phyloP scores from a whole-genome alignment of 2,888 invertebrate genomes.

The Pandemis heparana region DNA sequence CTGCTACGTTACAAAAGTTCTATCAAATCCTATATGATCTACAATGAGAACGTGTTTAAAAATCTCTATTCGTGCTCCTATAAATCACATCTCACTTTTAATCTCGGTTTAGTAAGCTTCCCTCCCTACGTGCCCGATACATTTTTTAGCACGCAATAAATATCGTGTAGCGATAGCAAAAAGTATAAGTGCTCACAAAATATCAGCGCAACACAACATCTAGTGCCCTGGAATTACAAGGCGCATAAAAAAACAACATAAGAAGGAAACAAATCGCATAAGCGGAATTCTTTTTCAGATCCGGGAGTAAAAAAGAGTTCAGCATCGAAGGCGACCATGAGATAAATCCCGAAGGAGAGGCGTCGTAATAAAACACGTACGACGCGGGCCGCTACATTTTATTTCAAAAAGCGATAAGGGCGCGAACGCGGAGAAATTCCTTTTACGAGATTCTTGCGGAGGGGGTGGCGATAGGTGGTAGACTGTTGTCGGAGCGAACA shows the following conservation, averaged over 20 bases:
- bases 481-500: conserved; percentile 53
- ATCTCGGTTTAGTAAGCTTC: conserved; percentile 9
- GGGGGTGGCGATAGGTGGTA: conserved; percentile 55
- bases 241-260: conserved; percentile 56
- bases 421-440: conserved; percentile 74
- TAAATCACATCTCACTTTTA: conserved; percentile 23
- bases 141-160: conserved; percentile 38
- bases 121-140: conserved; percentile 8
- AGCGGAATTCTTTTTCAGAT: conserved; percentile 69
- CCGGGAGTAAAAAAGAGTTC: conserved; percentile 66
- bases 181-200: conserved; percentile 14
- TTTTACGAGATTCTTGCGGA: conserved; percentile 81
- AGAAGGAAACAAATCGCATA: conserved; percentile 65
- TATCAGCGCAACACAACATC: conserved; percentile 34
- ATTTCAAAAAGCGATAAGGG: conserved; percentile 85
- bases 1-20: conserved; percentile 27
- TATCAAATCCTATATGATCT: conserved; percentile 32
- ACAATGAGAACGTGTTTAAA: conserved; percentile 10
- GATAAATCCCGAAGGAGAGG: conserved; percentile 82
- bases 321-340: conserved; percentile 63
- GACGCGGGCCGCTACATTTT: conserved; percentile 81
- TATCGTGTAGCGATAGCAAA: conserved; percentile 18
- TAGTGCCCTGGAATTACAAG: conserved; percentile 45
- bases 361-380: conserved; percentile 84
- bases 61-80: conserved; percentile 1